Evolutionary conservation across 2,797 vertebrate species (phyloP), one percentile per base, ranked within the genome.

Genomic region (Sylvia borin): DNA sequence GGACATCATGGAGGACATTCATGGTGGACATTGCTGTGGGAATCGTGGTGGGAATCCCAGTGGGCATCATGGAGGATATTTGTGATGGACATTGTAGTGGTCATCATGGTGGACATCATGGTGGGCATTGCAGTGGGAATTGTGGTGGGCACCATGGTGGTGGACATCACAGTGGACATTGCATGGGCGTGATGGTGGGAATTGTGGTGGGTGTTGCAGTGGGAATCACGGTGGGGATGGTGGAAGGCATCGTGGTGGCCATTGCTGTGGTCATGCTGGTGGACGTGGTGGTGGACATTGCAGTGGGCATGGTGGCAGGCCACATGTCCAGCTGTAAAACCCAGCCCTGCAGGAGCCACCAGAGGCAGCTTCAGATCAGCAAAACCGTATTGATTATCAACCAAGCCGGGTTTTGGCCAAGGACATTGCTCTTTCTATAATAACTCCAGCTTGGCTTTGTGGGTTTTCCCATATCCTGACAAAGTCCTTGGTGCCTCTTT

Each of bases 1-100:
- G 9, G 40, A 1, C 1, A 5, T 29, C 1, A 0, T 4, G 13
- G 55, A 2, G 11, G 22, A 2, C 4, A 4, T 4, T 10, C 5
- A 6, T 29, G 11, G 62, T 4, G 11, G 31, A 0, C 15, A 4
- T 10, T 22, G 8, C 6, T 1, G n/a, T 32, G 62, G 45, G 1
- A 3, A 65, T 25, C 3, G 2, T 8, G 5, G 22, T n/a, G 22
- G 36, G 13, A 13, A 61, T 38, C 17, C 3, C 1, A 22, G 34
- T 4, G 11, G 42, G 0, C 5, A 16, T 25, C 6, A 3, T 2
- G 26, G 6, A 9, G 27, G n/a, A 1, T 2, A 4, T 20, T 32
- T 3, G 4, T 17, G 36, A 42, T 47, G 24, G 43, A 5, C 16
- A 26, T 25, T 16, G 51, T 24, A 7, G 31, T 16, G 29, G 29